Percentiles rank a stretch among this genome's conserved stretches.
Conservation (phyloP, 2,797 vertebrate genomes). For the Cichlasoma orientale region DNA sequence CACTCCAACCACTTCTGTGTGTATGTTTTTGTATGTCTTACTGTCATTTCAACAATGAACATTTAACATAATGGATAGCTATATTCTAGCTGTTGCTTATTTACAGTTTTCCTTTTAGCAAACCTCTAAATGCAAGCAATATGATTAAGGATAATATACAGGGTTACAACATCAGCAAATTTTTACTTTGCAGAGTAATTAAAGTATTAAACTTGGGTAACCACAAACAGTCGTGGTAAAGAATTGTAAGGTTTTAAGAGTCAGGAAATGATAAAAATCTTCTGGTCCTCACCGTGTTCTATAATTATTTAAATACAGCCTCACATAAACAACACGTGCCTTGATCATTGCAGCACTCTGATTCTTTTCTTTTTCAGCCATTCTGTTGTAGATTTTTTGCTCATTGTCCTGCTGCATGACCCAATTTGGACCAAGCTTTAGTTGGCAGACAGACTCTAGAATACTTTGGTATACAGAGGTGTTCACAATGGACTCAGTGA, state of each 20-base stretch:
- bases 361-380: no score
- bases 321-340: neutral
- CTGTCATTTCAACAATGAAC: neutral
- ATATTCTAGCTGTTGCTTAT: no score
- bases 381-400: no score
- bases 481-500: no score
- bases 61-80: no score
- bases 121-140: neutral
- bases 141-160: neutral
- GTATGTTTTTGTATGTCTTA: neutral
- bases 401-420: no score
- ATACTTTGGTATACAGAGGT: no score
- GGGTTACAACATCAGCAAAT: neutral
- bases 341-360: no score
- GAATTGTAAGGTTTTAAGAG: neutral
- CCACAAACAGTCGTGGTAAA: neutral
- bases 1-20: neutral
- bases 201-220: neutral
- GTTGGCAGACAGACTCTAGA: no score
- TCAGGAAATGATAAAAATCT: neutral
- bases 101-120: neutral
- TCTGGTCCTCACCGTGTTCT: no score
- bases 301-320: neutral
- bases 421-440: no score
- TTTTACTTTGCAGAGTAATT: conserved; percentile 29